phyloP scores from a whole-genome alignment of 2,888 invertebrate species.

The Orthosia gracilis region DNA sequence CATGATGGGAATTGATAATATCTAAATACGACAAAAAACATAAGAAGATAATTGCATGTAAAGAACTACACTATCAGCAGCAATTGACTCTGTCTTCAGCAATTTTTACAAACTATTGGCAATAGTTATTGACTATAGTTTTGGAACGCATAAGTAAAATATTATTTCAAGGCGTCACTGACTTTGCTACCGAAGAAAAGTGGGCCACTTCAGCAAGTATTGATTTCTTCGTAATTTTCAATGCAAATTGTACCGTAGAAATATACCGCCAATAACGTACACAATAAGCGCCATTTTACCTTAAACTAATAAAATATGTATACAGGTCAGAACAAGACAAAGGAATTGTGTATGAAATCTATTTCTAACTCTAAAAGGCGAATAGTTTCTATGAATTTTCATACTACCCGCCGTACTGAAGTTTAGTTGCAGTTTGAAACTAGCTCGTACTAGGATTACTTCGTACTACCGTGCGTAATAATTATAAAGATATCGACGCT shows the following conservation, averaged over 20 bases:
- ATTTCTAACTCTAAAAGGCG: constrained; percentile 6
- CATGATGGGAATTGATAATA: too few relatives aligned
- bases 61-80: too few relatives aligned
- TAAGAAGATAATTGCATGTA: too few relatives aligned
- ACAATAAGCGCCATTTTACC: neutral
- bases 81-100: too few relatives aligned
- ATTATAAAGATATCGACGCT: neutral
- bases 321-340: constrained; percentile 22
- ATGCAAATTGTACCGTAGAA: neutral
- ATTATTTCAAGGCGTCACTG: too few relatives aligned
- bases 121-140: too few relatives aligned
- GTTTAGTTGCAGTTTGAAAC: neutral
- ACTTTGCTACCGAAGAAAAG: too few relatives aligned
- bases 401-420: too few relatives aligned
- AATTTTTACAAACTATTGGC: too few relatives aligned
- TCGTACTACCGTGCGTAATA: neutral
- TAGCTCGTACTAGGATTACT: too few relatives aligned
- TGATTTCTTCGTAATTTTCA: neutral
- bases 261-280: neutral
- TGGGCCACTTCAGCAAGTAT: neutral
- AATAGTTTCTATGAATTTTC: constrained; percentile 14
- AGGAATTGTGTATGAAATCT: constrained; percentile 16
- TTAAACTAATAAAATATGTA: constrained; percentile 24
- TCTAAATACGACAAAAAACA: too few relatives aligned
- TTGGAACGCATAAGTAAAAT: too few relatives aligned